These are phyloP conservation scores for Hybos culiciformis DNA, from an alignment of 2,888 invertebrate genomes.

Conservation along the genomic window DNA sequence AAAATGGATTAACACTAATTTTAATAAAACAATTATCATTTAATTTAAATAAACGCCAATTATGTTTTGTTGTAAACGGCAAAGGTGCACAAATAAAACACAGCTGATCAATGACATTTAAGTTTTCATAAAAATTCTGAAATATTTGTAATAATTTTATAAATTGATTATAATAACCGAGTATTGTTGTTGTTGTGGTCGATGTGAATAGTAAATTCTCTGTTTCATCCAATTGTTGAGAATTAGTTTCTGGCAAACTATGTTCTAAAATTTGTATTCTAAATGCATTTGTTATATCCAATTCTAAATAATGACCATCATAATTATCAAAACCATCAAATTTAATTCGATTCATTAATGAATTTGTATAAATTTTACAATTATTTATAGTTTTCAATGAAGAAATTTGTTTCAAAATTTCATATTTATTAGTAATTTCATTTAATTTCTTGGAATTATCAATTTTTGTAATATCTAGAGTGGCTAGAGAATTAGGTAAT, in stretches of 20 bases:
- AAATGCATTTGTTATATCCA: conserved; percentile 15
- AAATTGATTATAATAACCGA: conserved; percentile 18
- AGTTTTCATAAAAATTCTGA: conserved; percentile 26
- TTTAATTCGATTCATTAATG: conserved; percentile 17
- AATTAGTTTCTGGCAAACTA: conserved; percentile 26
- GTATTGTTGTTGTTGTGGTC: conserved; percentile 13
- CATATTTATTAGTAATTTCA: too few species aligned
- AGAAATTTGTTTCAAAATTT: too few species aligned
- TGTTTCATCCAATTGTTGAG: conserved; percentile 14
- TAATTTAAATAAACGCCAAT: conserved; percentile 27
- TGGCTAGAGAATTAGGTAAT: too few species aligned
- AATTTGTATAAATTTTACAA: conserved; percentile 19
- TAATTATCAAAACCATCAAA: conserved; percentile 23
- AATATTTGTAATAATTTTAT: conserved; percentile 24
- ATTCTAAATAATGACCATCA: conserved; percentile 24
- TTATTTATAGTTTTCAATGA: not conserved
- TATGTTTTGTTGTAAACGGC: conserved; percentile 24
- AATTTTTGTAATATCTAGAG: too few species aligned
- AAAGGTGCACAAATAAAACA: conserved; percentile 30
- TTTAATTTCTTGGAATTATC: too few species aligned
- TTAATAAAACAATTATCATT: conserved; percentile 29
- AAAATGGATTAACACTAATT: conserved; percentile 28
- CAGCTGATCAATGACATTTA: conserved; percentile 28
- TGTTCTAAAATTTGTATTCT: conserved; percentile 18
- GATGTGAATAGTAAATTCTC: conserved; percentile 15